Evolutionary conservation across 2,888 invertebrate species (phyloP), one percentile per base, ranked within the genome.

Genomic region (Lasioglossum villosulum): DNA sequence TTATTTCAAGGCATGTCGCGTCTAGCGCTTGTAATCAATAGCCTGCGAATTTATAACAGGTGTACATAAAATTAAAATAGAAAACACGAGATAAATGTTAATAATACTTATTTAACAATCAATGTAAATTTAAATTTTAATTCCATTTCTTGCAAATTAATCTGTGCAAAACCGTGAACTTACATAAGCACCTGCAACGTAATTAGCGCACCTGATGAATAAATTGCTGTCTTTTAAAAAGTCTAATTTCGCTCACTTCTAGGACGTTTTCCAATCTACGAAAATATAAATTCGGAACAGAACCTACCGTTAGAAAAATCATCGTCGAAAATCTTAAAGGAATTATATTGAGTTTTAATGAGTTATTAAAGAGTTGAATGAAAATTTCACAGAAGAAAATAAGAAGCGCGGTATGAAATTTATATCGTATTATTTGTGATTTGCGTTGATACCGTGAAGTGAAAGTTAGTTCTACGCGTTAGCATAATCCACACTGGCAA

Each of bases 391-490:
- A 37, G 19, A 37, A n/a, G 12, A 63, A 34, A 63, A 30, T 63
- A 6, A 30, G 39, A 12, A 68, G 23, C 19, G 37, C 19, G 34
- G 23, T 37, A 23, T 14, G 6, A 14, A 39, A 70, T 39, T 70
- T n/a, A 39, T 71, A 27, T 45, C 27, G 71, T 2, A 19, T 66
- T 45, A n/a, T 66, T 45, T 66, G 30, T 45, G 63, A 75, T 42
- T 73, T 39, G 16, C 70, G 78, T 52, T 78, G 73, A 75, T 70
- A 63, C 66, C 27, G 23, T 10, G 34, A 3, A 48, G 73, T 77
- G 83, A 83, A 84, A 75, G 74, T 45, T 48, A 37, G 14, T 30
- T 73, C 16, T 23, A 70, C 14, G 37, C 52, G 42, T 63, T 74
- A 34, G 27, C 70, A 75, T 74, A 59, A 80, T 70, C 6, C 45